Evolutionary conservation across 2,888 invertebrate genomes (phyloP).

Genomic region (Rhagonycha lutea): DNA sequence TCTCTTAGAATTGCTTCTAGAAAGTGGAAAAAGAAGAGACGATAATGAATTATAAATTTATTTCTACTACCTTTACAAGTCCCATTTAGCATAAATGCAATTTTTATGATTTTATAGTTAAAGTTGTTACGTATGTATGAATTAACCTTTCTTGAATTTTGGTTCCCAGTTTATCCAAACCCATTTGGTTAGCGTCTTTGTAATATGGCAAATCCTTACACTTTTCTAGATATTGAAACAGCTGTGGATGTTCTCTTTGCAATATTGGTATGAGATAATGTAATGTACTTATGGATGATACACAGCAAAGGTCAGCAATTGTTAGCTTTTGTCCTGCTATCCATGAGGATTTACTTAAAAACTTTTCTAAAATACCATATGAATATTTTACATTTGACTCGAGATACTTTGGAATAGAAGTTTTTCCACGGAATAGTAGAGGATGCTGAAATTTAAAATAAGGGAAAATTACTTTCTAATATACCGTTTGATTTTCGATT

Average conservation of each 20-base stretch:
- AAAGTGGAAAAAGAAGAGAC: too few species aligned
- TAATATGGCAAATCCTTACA: slow-evolving; percentile 39
- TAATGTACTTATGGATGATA: slow-evolving; percentile 52
- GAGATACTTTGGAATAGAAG: not conserved
- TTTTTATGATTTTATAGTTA: not conserved
- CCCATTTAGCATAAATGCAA: not conserved
- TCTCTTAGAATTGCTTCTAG: too few species aligned
- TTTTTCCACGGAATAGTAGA: slow-evolving; percentile 53
- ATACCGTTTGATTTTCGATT: not conserved
- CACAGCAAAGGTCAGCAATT: slow-evolving; percentile 38
- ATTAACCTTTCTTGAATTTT: slow-evolving; percentile 20
- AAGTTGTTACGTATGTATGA: slow-evolving; percentile 15
- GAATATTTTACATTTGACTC: slow-evolving; percentile 44
- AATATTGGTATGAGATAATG: slow-evolving; percentile 54
- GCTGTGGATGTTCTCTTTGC: slow-evolving; percentile 46
- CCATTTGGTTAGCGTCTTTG: slow-evolving; percentile 40
- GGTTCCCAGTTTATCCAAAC: slow-evolving; percentile 23
- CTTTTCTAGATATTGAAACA: slow-evolving; percentile 37
- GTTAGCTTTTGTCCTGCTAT: slow-evolving; percentile 54
- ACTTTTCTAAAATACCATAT: slow-evolving; percentile 55
- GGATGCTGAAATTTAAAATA: slow-evolving; percentile 42
- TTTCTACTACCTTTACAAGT: not conserved
- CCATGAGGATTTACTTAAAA: slow-evolving; percentile 55
- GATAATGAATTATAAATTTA: not conserved
- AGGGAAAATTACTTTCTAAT: not conserved